These are phyloP conservation scores for Lophius americanus DNA, from an alignment of 2,797 vertebrate species.

Conservation along the genomic window DNA sequence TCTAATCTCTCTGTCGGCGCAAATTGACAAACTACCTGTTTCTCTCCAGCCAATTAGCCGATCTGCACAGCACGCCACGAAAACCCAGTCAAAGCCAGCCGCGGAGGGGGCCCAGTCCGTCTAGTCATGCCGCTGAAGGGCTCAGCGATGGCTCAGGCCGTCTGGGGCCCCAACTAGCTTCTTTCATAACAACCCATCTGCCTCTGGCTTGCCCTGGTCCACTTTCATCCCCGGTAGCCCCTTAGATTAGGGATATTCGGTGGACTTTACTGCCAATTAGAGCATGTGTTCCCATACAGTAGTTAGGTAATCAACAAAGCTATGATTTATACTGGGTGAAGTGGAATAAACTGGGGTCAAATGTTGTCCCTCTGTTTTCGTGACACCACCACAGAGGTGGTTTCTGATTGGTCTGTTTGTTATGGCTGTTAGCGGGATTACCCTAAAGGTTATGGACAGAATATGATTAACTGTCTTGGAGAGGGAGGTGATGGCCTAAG, in stretches of 20 bases:
- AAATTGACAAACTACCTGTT: conserved; percentile 66
- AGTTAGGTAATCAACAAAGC: conserved; percentile 48
- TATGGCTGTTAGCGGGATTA: too few species aligned
- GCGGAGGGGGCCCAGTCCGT: conserved; percentile 31
- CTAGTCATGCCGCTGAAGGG: conserved; percentile 25
- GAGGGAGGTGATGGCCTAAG: too few species aligned
- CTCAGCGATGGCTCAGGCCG: conserved; percentile 56
- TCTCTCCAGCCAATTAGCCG: conserved; percentile 71
- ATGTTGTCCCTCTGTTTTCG: background rate
- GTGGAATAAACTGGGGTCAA: conserved; percentile 1
- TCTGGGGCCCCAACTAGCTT: conserved; percentile 61
- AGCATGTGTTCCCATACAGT: conserved; percentile 39
- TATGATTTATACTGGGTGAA: conserved; percentile 27
- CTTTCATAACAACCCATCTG: conserved; percentile 71
- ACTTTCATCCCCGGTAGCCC: conserved; percentile 65
- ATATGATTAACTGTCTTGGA: too few species aligned
- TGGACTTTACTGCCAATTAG: conserved; percentile 51
- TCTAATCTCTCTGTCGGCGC: conserved; percentile 58
- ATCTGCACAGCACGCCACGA: conserved; percentile 58
- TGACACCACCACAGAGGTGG: too few species aligned
- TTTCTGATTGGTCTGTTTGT: too few species aligned
- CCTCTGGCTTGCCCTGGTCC: conserved; percentile 65
- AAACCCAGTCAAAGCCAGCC: conserved; percentile 30
- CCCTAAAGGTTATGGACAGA: too few species aligned
- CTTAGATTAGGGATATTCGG: conserved; percentile 47